Conservation (phyloP, 2,113 vertebrate species). For the Delphinus delphis region DNA sequence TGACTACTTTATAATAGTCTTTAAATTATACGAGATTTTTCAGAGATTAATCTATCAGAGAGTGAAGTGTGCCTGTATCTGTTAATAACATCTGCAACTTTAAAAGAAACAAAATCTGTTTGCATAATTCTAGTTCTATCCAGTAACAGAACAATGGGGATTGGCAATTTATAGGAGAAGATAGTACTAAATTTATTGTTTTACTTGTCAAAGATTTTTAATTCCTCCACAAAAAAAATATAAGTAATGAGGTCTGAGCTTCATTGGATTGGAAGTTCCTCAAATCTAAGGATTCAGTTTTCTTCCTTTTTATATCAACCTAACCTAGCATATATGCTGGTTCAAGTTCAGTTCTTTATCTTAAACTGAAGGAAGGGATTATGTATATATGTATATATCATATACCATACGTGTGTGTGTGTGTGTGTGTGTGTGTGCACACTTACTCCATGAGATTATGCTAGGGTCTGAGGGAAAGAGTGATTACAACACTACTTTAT, state of each 20-base stretch:
- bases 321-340: background rate
- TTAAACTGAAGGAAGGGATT: background rate
- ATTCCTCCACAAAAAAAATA: background rate
- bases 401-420: background rate
- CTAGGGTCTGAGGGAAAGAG: background rate
- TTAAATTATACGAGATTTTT: background rate
- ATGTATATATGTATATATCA: background rate
- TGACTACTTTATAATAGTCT: background rate
- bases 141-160: background rate
- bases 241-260: background rate
- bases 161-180: background rate
- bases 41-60: background rate
- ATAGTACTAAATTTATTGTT: background rate
- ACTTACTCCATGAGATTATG: background rate
- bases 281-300: background rate
- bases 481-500: background rate
- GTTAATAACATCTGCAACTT: background rate
- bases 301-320: background rate
- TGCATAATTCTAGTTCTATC: background rate
- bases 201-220: background rate
- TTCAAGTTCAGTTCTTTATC: background rate
- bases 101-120: constrained; percentile 4
- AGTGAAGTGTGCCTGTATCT: background rate
- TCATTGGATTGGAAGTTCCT: background rate
- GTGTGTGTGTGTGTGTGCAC: no score